Evolutionary conservation across 2,797 vertebrate genomes (phyloP).

Genomic region (Gouania willdenowi): DNA sequence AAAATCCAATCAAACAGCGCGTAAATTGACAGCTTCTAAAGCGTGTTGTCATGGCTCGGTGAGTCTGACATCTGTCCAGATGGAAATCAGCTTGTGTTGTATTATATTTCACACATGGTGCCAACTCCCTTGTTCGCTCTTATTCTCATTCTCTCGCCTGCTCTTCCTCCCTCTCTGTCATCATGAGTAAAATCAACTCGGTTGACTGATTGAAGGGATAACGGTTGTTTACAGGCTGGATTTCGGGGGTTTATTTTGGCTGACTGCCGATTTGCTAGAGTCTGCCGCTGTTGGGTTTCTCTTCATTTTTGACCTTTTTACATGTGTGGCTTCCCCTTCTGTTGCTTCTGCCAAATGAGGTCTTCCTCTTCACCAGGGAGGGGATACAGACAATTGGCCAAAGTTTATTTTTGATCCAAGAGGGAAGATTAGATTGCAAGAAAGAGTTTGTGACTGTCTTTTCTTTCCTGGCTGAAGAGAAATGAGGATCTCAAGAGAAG

Average conservation of each 20-base stretch:
- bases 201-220: constrained; percentile 58
- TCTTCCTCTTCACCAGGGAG: constrained; percentile 38
- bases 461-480: constrained; percentile 27
- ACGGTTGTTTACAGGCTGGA: constrained; percentile 43
- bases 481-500: constrained; percentile 23
- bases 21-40: constrained; percentile 40
- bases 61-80: constrained; percentile 60
- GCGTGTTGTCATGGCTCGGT: constrained; percentile 41
- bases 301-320: constrained; percentile 51
- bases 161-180: constrained; percentile 22
- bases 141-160: constrained; percentile 10
- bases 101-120: constrained; percentile 49
- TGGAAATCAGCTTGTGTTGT: constrained; percentile 63
- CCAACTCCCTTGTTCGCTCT: constrained; percentile 23
- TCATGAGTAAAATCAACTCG: constrained; percentile 42
- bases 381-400: constrained; percentile 38
- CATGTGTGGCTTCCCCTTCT: constrained; percentile 27
- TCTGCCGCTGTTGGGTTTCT: constrained; percentile 33
- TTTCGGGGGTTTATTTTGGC: constrained; percentile 58
- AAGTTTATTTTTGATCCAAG: constrained; percentile 53
- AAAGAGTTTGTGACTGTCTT: constrained; percentile 44
- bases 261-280: constrained; percentile 36
- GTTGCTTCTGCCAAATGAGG: constrained; percentile 36
- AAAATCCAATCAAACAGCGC: constrained; percentile 32
- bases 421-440: constrained; percentile 46